Conservation (phyloP, 2,113 vertebrate species). For the Polypterus bichir region DNA sequence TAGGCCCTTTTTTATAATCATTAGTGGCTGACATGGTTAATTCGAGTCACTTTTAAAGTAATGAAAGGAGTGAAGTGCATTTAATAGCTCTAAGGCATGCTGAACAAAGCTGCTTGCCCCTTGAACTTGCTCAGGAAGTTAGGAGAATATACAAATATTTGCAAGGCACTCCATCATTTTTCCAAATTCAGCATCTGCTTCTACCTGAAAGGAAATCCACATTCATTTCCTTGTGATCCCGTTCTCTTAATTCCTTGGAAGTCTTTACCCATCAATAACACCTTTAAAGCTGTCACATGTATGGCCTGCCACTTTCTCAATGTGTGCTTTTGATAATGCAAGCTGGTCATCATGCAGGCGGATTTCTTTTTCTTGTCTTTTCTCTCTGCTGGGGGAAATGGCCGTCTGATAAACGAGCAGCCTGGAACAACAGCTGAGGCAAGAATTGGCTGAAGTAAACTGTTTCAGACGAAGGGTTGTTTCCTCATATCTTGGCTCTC, state of each 20-base stretch:
- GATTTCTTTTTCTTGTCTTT: slow-evolving; percentile 1
- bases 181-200: slow-evolving; percentile 17
- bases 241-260: slow-evolving; percentile 8
- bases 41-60: slow-evolving; percentile 38
- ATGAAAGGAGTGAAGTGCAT: slow-evolving; percentile 30
- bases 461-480: slow-evolving; percentile 53
- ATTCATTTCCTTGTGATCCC: slow-evolving; percentile 18
- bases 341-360: slow-evolving; percentile 24
- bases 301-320: slow-evolving; percentile 32
- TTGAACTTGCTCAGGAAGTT: slow-evolving; percentile 27
- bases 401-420: slow-evolving; percentile 51
- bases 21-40: slow-evolving; percentile 30
- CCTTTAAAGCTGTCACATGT: slow-evolving; percentile 33
- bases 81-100: slow-evolving; percentile 39
- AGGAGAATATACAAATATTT: slow-evolving; percentile 32
- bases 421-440: slow-evolving; percentile 60
- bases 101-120: slow-evolving; percentile 31
- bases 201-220: slow-evolving; percentile 30
- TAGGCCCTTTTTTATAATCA: slow-evolving; percentile 40
- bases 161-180: slow-evolving; percentile 28
- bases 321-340: slow-evolving; percentile 8
- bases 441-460: slow-evolving; percentile 41
- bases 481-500: slow-evolving; percentile 58
- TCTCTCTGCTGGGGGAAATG: slow-evolving; percentile 42
- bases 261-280: slow-evolving; percentile 33